phyloP scores from a whole-genome alignment of 2,797 vertebrate genomes.

The Uromys caudimaculatus region DNA sequence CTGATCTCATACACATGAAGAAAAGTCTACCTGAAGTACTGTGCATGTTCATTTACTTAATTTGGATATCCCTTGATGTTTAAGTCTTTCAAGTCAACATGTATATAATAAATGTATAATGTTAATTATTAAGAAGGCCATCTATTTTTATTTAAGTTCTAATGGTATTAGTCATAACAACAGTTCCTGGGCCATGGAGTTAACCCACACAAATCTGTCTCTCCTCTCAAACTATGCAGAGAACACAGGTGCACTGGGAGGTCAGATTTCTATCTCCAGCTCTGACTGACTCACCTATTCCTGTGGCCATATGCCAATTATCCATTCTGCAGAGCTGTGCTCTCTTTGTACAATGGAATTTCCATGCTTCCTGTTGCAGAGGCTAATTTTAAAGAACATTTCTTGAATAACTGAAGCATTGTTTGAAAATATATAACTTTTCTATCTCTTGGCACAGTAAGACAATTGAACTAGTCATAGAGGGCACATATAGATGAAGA shows the following conservation, averaged over 20 bases:
- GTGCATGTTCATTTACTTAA: background rate
- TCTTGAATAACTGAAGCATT: conserved; percentile 13
- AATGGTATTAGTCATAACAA: background rate
- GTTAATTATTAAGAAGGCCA: background rate
- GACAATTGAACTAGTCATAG: background rate
- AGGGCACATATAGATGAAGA: background rate
- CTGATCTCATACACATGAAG: background rate
- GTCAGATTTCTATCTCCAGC: conserved; percentile 10
- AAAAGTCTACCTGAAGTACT: background rate
- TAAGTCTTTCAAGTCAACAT: background rate
- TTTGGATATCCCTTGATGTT: background rate
- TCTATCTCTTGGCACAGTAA: background rate
- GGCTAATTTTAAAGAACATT: background rate
- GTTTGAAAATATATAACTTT: conserved; percentile 57
- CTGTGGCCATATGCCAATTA: conserved; percentile 42
- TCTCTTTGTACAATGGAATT: background rate
- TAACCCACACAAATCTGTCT: conserved; percentile 10
- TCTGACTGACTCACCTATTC: conserved; percentile 34
- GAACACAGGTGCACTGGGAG: background rate
- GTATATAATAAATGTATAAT: background rate
- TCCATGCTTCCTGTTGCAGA: background rate
- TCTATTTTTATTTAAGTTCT: background rate
- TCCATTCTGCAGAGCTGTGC: background rate
- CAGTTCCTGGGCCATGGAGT: background rate
- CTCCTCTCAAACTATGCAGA: background rate